phyloP scores from a whole-genome alignment of 1,140 invertebrate genomes.

The Achroia grisella region DNA sequence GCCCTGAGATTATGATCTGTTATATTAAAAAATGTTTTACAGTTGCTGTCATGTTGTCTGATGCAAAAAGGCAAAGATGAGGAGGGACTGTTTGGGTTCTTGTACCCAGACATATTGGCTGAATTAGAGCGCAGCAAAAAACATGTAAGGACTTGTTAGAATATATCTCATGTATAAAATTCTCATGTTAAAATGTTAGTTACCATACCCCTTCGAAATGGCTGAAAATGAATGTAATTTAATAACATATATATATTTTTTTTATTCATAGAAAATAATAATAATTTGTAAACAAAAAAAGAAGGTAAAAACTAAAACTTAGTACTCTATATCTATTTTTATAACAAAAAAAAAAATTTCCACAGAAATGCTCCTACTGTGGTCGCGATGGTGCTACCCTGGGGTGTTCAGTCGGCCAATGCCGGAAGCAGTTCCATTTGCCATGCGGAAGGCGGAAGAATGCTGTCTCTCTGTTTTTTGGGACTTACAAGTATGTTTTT shows the following conservation, averaged over 20 bases:
- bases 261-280: no score
- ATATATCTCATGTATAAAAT: no score
- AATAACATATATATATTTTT: no score
- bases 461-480: constrained; percentile 74
- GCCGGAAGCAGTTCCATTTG: constrained; percentile 77
- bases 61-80: constrained; percentile 75
- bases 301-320: no score
- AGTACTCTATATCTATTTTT: no score
- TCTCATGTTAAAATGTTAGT: no score
- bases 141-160: constrained; percentile 63
- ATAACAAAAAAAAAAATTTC: no score
- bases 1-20: no score
- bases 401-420: constrained; percentile 73
- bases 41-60: constrained; percentile 77
- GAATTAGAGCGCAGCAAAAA: constrained; percentile 74
- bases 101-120: constrained; percentile 74
- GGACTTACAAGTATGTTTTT: constrained; percentile 75
- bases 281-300: no score
- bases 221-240: no score
- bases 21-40: constrained; percentile 8
- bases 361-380: constrained; percentile 78
- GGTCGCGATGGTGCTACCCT: constrained; percentile 73
- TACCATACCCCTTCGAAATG: no score
- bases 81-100: constrained; percentile 78
- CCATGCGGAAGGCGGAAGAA: constrained; percentile 75